Conservation (phyloP, 2,113 vertebrate genomes). For the Sula dactylatra region DNA sequence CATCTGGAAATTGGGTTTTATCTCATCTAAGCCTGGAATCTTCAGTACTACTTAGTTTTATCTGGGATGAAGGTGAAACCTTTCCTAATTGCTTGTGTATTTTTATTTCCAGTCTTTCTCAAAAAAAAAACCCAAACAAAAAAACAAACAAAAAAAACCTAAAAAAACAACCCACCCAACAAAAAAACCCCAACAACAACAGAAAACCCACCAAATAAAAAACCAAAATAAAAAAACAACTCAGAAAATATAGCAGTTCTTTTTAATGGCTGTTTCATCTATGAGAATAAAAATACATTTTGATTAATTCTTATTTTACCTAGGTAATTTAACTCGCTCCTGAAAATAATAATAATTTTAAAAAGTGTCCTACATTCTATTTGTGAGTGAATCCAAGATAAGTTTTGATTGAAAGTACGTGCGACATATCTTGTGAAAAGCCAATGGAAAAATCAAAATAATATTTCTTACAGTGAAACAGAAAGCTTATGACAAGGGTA, state of each 20-base stretch:
- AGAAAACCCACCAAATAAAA: no score
- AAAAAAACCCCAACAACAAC: not conserved
- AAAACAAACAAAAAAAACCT: not conserved
- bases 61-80: slow-evolving; percentile 19
- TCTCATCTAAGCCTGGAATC: slow-evolving; percentile 32
- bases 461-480: not conserved
- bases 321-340: not conserved
- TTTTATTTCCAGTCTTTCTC: not conserved
- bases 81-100: slow-evolving; percentile 22
- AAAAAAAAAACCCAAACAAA: not conserved
- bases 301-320: not conserved
- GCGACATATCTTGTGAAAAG: not conserved
- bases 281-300: not conserved
- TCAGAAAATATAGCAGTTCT: not conserved
- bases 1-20: slow-evolving; percentile 44
- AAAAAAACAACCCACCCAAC: no score
- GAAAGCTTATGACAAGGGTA: not conserved
- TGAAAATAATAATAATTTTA: not conserved
- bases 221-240: not conserved
- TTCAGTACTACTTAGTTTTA: slow-evolving; percentile 18
- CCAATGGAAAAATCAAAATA: not conserved
- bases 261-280: not conserved
- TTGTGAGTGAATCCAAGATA: not conserved
- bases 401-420: not conserved
- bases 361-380: not conserved